These are phyloP conservation scores for Chlorops oryzae DNA, from an alignment of 1,140 invertebrate species.

Conservation along the genomic window DNA sequence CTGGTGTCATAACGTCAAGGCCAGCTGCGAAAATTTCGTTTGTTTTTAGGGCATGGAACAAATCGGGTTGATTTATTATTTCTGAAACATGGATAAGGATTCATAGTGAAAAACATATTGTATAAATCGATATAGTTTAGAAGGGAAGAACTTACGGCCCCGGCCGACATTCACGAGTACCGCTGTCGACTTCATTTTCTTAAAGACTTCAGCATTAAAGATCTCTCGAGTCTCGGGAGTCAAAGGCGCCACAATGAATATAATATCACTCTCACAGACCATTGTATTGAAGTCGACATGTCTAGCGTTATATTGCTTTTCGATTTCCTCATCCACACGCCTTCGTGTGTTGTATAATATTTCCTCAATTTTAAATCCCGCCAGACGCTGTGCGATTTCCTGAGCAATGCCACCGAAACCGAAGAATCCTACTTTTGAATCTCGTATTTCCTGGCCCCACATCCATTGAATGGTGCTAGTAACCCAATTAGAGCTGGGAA, in stretches of 20 bases:
- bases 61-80: conserved; percentile 71
- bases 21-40: conserved; percentile 79
- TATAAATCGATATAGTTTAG: no score
- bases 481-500: conserved; percentile 71
- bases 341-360: conserved; percentile 69
- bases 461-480: conserved; percentile 82
- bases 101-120: no score
- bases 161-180: conserved; percentile 80
- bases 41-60: conserved; percentile 70
- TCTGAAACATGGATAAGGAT: no score
- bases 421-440: conserved; percentile 79
- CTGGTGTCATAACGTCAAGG: conserved; percentile 86
- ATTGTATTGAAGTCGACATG: conserved; percentile 67
- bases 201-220: conserved; percentile 69
- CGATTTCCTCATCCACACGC: conserved; percentile 55
- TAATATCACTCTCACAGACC: conserved; percentile 69
- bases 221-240: conserved; percentile 68
- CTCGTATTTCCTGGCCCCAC: conserved; percentile 74
- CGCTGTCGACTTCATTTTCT: conserved; percentile 75
- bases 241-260: conserved; percentile 65
- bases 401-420: conserved; percentile 81
- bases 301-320: conserved; percentile 62
- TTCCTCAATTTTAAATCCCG: conserved; percentile 63
- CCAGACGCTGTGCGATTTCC: conserved; percentile 63
- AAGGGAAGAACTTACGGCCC: conserved; percentile 62